Evolutionary conservation across 2,797 vertebrate genomes (phyloP).

Genomic region (Limosa lapponica): DNA sequence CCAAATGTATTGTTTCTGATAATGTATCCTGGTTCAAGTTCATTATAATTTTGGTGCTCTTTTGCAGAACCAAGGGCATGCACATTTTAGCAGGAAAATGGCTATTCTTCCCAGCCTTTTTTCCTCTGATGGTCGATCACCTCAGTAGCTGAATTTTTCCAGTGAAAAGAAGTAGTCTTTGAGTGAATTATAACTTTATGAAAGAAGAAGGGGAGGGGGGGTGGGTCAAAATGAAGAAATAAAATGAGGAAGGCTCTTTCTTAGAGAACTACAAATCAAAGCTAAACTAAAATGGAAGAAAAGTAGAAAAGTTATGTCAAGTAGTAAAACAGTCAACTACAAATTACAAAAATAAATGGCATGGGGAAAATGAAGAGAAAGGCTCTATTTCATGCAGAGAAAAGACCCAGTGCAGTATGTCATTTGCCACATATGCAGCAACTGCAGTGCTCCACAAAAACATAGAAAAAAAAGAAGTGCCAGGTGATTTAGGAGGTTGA

Average conservation of each 20-base stretch:
- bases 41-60: neutral
- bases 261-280: neutral
- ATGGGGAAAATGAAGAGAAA: neutral
- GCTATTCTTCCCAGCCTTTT: neutral
- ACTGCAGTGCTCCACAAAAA: no score
- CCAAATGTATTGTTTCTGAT: no score
- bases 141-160: neutral
- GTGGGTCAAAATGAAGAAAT: neutral
- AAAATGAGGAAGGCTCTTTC: neutral
- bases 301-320: neutral
- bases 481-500: neutral
- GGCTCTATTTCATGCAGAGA: neutral
- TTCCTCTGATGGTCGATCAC: neutral
- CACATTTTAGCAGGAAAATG: neutral
- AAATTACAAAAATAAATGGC: neutral
- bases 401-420: neutral
- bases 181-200: neutral
- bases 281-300: neutral
- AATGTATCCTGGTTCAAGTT: neutral
- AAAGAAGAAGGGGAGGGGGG: neutral
- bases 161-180: neutral
- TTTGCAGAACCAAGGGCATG: neutral
- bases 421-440: no score
- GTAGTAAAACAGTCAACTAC: neutral
- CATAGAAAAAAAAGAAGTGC: no score